Percentiles rank a stretch among this genome's conserved stretches.
These are phyloP conservation scores for Drosophila albomicans DNA, from an alignment of 1,140 invertebrate genomes.

Conservation along the genomic window DNA sequence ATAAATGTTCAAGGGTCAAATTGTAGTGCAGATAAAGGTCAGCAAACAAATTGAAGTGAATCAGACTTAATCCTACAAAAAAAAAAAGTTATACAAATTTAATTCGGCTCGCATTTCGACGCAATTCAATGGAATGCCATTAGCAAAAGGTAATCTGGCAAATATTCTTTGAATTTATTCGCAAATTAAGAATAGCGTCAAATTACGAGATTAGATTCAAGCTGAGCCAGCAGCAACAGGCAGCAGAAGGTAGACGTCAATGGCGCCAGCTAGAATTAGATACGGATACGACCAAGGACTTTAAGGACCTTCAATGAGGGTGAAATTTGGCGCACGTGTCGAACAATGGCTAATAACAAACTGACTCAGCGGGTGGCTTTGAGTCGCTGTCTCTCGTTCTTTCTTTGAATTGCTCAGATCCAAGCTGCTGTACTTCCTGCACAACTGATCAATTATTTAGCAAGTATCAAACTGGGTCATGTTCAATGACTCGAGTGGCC, in stretches of 20 bases:
- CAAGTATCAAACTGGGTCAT: constrained; percentile 77
- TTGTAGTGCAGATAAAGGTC: background rate
- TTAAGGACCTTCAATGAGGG: constrained; percentile 18
- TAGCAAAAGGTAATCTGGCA: constrained; percentile 24
- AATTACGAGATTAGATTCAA: constrained; percentile 37
- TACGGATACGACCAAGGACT: constrained; percentile 16
- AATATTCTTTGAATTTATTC: constrained; percentile 24
- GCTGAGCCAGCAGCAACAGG: constrained; percentile 18
- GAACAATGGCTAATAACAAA: constrained; percentile 20
- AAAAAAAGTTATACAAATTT: background rate
- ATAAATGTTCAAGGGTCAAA: constrained; percentile 46
- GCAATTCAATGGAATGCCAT: constrained; percentile 8
- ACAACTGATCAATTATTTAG: constrained; percentile 79
- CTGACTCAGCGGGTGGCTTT: background rate
- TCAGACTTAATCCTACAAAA: background rate
- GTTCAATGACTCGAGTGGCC: constrained; percentile 58
- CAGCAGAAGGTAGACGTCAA: background rate
- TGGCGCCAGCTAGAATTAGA: constrained; percentile 19
- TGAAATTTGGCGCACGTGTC: constrained; percentile 20
- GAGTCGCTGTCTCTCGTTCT: background rate
- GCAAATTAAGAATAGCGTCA: constrained; percentile 37
- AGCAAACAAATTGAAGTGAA: background rate
- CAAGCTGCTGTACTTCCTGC: constrained; percentile 44
- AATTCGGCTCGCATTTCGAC: constrained; percentile 12
- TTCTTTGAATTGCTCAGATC: constrained; percentile 24